Conservation (phyloP, 2,888 invertebrate genomes). For the Hedychridium roseum region DNA sequence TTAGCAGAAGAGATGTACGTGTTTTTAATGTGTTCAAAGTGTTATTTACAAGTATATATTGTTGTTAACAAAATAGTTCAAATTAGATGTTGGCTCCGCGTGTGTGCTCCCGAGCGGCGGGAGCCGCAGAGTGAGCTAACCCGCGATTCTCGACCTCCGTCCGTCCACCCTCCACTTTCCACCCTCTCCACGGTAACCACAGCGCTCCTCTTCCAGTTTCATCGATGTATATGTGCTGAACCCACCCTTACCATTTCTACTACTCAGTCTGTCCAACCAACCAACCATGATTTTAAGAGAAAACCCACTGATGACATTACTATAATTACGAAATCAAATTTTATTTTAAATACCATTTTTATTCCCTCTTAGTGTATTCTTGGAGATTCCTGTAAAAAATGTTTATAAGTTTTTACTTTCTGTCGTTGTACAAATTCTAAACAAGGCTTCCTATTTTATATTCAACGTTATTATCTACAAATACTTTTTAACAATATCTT, state of each 20-base stretch:
- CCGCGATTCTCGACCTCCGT: conserved; percentile 53
- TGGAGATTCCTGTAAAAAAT: too few species aligned
- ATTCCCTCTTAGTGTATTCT: too few species aligned
- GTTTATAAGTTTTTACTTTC: too few species aligned
- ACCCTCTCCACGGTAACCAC: conserved; percentile 27
- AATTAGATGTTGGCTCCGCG: conserved; percentile 62
- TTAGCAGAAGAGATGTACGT: conserved; percentile 30
- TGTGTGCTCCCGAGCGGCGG: conserved; percentile 65
- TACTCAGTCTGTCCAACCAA: conserved; percentile 22
- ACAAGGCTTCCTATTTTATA: too few species aligned
- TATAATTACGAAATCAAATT: background rate
- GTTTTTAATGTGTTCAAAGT: conserved; percentile 40
- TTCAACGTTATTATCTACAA: too few species aligned
- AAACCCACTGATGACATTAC: background rate
- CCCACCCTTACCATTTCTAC: conserved; percentile 6
- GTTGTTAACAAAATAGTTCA: conserved; percentile 59
- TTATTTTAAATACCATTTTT: too few species aligned
- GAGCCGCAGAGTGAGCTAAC: conserved; percentile 64
- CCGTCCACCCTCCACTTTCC: conserved; percentile 11
- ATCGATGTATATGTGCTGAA: background rate
- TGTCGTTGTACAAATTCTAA: too few species aligned
- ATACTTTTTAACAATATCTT: too few species aligned
- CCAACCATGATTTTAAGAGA: background rate
- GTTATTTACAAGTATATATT: conserved; percentile 58
- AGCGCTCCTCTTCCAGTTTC: conserved; percentile 5